Evolutionary conservation across 2,888 invertebrate species (phyloP).

Genomic region (Silvanus unidentatus): DNA sequence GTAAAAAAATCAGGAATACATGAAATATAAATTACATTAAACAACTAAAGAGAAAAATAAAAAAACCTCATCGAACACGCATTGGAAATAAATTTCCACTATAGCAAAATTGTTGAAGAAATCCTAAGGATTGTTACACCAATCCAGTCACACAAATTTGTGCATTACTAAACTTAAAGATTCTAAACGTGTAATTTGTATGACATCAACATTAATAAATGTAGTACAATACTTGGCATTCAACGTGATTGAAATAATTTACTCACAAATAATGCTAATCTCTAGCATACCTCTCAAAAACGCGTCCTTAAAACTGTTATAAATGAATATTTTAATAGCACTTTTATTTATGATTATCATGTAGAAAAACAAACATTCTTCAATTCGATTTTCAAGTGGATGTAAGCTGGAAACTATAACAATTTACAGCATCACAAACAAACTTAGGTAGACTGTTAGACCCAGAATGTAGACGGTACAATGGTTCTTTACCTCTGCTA

Average conservation of each 20-base stretch:
- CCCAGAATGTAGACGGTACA: neutral
- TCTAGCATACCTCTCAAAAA: too few relatives aligned
- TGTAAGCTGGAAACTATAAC: neutral
- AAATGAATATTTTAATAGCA: too few relatives aligned
- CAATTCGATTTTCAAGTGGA: neutral
- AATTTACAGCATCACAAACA: too few relatives aligned
- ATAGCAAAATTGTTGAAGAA: conserved; percentile 4
- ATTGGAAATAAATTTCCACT: conserved; percentile 9
- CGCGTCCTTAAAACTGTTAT: too few relatives aligned
- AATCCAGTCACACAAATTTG: conserved; percentile 1
- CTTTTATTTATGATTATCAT: too few relatives aligned
- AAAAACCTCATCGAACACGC: conserved; percentile 2
- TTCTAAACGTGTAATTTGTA: conserved; percentile 8
- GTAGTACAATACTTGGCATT: conserved; percentile 6
- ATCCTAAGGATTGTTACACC: neutral
- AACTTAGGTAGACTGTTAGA: too few relatives aligned
- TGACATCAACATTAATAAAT: conserved; percentile 10
- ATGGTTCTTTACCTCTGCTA: too few relatives aligned
- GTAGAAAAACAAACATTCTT: too few relatives aligned
- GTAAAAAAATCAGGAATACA: conserved; percentile 4
- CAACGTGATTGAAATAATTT: conserved; percentile 7
- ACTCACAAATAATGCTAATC: neutral
- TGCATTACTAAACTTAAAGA: conserved; percentile 5
- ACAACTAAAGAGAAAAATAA: too few relatives aligned
- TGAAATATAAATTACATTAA: neutral